phyloP scores from a whole-genome alignment of 2,888 invertebrate genomes.

The Copidosoma aretas region DNA sequence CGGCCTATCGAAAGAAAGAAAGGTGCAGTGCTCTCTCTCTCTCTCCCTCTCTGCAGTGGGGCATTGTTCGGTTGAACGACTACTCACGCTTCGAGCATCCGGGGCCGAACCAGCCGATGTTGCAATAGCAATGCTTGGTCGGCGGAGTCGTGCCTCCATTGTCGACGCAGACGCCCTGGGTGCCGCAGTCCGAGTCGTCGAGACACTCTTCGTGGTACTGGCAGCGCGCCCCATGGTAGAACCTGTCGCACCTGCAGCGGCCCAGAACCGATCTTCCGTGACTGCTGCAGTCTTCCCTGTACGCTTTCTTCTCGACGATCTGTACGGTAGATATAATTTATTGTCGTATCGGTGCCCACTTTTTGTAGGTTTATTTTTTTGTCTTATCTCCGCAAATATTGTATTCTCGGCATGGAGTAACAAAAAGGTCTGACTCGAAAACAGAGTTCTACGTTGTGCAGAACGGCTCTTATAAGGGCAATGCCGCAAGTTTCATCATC shows the following conservation, averaged over 20 bases:
- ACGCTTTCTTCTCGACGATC: conserved; percentile 70
- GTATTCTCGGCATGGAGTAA: too few relatives aligned
- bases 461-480: too few relatives aligned
- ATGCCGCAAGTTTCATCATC: too few relatives aligned
- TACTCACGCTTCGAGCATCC: conserved; percentile 82
- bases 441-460: too few relatives aligned
- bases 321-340: conserved; percentile 28
- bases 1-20: background rate
- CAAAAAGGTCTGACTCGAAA: too few relatives aligned
- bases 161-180: conserved; percentile 84
- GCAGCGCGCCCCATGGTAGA: conserved; percentile 82
- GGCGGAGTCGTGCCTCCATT: conserved; percentile 82
- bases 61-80: background rate
- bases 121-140: conserved; percentile 86
- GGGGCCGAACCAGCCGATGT: conserved; percentile 85
- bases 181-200: conserved; percentile 84
- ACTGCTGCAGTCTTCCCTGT: conserved; percentile 83
- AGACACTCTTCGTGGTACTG: conserved; percentile 90
- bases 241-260: conserved; percentile 80
- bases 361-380: background rate
- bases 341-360: background rate
- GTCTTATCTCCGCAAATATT: background rate
- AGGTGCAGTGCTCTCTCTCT: too few relatives aligned
- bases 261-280: conserved; percentile 82
- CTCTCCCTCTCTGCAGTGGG: too few relatives aligned